Base-by-base conservation (phyloP, 2,888 invertebrate genomes). In the Gryllus longicercus region DNA sequence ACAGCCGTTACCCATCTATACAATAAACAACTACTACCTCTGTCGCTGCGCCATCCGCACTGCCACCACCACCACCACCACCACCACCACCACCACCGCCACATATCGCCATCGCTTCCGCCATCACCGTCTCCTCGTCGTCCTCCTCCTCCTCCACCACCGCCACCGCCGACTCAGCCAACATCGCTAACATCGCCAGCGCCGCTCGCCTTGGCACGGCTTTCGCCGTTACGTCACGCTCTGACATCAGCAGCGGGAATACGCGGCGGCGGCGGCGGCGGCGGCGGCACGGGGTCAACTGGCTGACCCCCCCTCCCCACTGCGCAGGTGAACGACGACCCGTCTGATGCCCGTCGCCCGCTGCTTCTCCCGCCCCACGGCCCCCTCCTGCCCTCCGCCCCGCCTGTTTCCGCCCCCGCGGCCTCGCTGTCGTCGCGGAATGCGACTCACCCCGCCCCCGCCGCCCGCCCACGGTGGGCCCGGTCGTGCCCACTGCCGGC, bases 201-300 rank as follows among this genome's bases (percentile, higher is more conserved):
- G 16, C 14, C 63, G 63, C 63, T 14, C 63, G 63, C 63, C 63
- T 63, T 63, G 63, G 63, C 63, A 63, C 63, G 63, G 63, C 63
- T 63, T 63, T 63, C 63, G 63, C 63, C 63, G 63, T 63, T 63
- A n/a, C 63, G 63, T 63, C 63, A 63, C 63, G 63, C 14, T 63
- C 63, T 63, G 63, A 63, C 63, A 63, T 63, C 63, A 63, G 16
- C 63, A 8, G 14, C 63, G 14, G 63, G 63, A 63, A 63, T 63
- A 63, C n/a, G 16, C 63, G 11, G 63, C 63, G 63, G n/a, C n/a
- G n/a, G n/a, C n/a, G 38, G 38, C 38, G 38, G 38, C 38, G 25
- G 25, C 25, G 38, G 38, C 38, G 8, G 38, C 38, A 8, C 38
- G 38, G 63, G 63, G 63, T 63, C 63, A 63, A 63, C 16, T n/a